Evolutionary conservation across 2,888 invertebrate species (phyloP), one percentile per base, ranked within the genome.

Genomic region (Cetonia aurata): DNA sequence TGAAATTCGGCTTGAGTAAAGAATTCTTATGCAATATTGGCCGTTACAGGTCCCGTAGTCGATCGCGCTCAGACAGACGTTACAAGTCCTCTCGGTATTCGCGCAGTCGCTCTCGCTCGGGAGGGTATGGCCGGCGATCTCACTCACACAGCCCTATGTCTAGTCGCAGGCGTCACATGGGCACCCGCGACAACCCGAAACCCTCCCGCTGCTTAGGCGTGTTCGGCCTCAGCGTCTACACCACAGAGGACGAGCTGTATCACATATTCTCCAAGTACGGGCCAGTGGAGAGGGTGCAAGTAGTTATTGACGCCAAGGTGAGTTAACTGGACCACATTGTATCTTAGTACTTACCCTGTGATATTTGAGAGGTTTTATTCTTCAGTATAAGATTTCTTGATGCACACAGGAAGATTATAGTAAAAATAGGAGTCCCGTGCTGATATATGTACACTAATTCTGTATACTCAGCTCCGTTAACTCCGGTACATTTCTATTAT

Each of bases 251-350:
- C 78, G 95, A 97, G 83, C 89, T 99, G 50, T 92, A 94, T 81
- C 94, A 96, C 79, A 93, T 98, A 75, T 98, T 99, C 86, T 91
- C 92, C 55, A 95, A 96, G 83, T 98, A 92, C 83, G 98, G 98
- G 1, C 92, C 93, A 0, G 92, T 99, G 41, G 96, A 98, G 82
- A 92, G 95, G 82, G 93, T 96, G 25, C 95, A 97, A 86, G 92
- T 99, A 74, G 96, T 99, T 66, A 95, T 96, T 79, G 98, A 99
- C 86, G 96, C 96, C 56, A 97, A 97, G 91, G 94, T 94, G 84
- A 85, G 79, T 65, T 25, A 25, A 25, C 4, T 25, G 25, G 1
- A 25, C 25, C 4, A 25, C 25, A 25, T 25, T 25, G 1, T 25
- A 4, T 25, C 25, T 25, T 4, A 4, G 4, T 37, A 37, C 37